phyloP scores from a whole-genome alignment of 2,113 vertebrate species.

The Entomyzon cyanotis region DNA sequence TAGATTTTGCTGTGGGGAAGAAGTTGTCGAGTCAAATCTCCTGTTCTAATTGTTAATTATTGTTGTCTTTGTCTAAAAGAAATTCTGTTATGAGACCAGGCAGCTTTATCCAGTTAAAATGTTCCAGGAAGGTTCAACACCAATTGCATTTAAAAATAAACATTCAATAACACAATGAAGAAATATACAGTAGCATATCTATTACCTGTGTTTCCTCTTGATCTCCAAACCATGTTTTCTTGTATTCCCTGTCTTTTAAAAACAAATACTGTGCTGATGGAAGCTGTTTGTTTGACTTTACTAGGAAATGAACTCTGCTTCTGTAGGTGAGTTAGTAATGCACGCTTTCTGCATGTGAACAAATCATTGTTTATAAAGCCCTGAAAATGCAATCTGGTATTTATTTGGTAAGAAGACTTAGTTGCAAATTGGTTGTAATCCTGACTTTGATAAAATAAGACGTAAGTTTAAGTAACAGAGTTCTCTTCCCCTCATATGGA shows the following conservation, averaged over 20 bases:
- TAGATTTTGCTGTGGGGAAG: conserved; percentile 41
- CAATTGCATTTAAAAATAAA: conserved; percentile 3
- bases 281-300: neutral
- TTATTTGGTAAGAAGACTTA: neutral
- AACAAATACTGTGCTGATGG: neutral
- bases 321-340: neutral
- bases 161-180: neutral
- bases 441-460: neutral
- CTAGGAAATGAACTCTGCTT: neutral
- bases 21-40: conserved; percentile 15
- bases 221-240: neutral
- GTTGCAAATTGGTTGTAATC: neutral
- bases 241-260: neutral
- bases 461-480: neutral
- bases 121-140: conserved; percentile 2
- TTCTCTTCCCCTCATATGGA: neutral
- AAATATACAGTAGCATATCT: neutral
- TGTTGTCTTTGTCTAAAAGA: conserved; percentile 44
- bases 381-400: neutral
- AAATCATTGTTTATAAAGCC: neutral
- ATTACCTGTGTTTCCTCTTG: neutral
- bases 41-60: conserved; percentile 59
- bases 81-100: conserved; percentile 33
- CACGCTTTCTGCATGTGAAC: neutral
- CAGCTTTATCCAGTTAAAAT: conserved; percentile 21